These are phyloP conservation scores for Mesocricetus auratus DNA, from an alignment of 2,113 vertebrate species.

Conservation along the genomic window DNA sequence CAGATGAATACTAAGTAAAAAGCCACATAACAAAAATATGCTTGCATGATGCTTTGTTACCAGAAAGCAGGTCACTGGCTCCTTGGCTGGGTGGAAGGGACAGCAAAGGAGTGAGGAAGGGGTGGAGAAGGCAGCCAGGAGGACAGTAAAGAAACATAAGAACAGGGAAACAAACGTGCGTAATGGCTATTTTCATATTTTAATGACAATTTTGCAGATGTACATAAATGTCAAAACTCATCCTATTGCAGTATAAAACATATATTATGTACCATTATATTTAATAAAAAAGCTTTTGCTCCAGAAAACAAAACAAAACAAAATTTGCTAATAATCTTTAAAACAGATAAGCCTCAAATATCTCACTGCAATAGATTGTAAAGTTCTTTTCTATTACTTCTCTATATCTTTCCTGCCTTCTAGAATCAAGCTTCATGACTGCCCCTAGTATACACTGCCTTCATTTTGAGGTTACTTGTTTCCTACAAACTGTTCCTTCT, in stretches of 20 bases:
- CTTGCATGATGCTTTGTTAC: not conserved
- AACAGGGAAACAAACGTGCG: not conserved
- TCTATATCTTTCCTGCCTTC: not conserved
- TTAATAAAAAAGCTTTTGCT: slow-evolving; percentile 21
- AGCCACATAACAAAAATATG: not conserved
- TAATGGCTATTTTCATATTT: not conserved
- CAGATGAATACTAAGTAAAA: slow-evolving; percentile 26
- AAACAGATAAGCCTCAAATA: slow-evolving; percentile 41
- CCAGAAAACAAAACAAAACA: not conserved
- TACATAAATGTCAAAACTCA: not conserved
- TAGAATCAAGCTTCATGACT: slow-evolving; percentile 56
- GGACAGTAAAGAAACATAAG: not conserved
- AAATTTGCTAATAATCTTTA: slow-evolving; percentile 42
- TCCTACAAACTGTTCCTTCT: slow-evolving; percentile 46
- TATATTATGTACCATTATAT: not conserved
- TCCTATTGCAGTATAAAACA: not conserved
- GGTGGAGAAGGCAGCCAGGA: not conserved
- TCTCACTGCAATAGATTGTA: not conserved
- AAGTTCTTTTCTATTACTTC: slow-evolving; percentile 43
- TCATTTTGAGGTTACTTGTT: slow-evolving; percentile 17
- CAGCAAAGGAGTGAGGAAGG: not conserved
- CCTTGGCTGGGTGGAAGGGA: not conserved
- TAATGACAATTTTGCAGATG: not conserved
- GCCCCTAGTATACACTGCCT: slow-evolving; percentile 11
- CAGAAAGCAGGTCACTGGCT: slow-evolving; percentile 22